Base-by-base conservation (phyloP, 2,113 vertebrate genomes). In the Martes martes region DNA sequence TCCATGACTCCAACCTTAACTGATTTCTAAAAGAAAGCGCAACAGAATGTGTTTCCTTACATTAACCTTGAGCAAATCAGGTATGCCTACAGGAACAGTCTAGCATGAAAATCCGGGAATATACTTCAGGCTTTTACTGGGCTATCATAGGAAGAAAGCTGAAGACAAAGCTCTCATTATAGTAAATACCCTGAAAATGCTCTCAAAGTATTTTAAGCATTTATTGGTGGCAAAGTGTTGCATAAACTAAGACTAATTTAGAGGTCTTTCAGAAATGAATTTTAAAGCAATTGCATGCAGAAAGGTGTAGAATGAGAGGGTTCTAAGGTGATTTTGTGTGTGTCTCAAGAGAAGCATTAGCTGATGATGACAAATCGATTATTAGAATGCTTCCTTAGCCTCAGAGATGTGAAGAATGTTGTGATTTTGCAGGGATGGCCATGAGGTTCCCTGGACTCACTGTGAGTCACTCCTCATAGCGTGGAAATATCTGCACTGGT, bases 141-240 rank as follows among this genome's bases (percentile, higher is more conserved):
- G 33, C 61, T 85, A 90, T 80, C 36, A 91, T 1, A 91, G 26
- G 52, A 94, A 96, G 69, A 71, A 93, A 93, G n/a, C 28, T 6
- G 36, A 95, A 78, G 67, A 95, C n/a, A 67, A 36, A 85, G 76
- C 76, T 94, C 8, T 94, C 8, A 33, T 94, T 97, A 95, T 4
- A 76, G 55, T 42, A 90, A 95, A 95, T 86, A 39, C 74, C 85
- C 81, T 95, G 36, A 94, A 97, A 97, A 89, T 94, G n/a, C 31
- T 96, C 95, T 94, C 63, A 85, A 84, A 96, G 31, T 93, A 94
- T 78, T 97, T 97, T 97, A 79, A 86, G 88, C 83, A 94, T 82
- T 94, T 97, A 78, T 82, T 47, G 63, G 19, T 94, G 71, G 61
- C 11, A 69, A 96, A 96, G 73, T 45, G 2, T 36, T 97, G 13